phyloP scores from a whole-genome alignment of 1,140 invertebrate species.

The Anastrepha ludens region DNA sequence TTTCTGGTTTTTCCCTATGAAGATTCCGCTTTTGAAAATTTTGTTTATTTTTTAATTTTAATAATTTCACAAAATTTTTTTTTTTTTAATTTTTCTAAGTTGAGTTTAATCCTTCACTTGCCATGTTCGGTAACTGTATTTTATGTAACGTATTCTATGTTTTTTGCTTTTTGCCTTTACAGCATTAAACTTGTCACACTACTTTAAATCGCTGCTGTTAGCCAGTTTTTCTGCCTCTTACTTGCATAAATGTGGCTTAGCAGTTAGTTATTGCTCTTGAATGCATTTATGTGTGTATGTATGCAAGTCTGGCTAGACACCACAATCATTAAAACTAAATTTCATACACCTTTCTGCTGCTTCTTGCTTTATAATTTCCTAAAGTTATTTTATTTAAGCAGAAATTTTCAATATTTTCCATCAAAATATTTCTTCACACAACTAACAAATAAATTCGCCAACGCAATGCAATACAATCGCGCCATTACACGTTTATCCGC shows the following conservation, averaged over 20 bases:
- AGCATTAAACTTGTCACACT: conserved; percentile 6
- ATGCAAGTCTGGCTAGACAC: no score
- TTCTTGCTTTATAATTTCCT: no score
- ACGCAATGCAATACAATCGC: conserved; percentile 2
- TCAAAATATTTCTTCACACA: neutral
- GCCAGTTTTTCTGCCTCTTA: neutral
- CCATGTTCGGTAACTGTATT: neutral
- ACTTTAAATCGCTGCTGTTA: neutral
- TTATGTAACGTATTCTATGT: neutral
- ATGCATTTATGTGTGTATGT: neutral
- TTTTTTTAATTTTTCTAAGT: neutral
- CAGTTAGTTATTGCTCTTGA: neutral
- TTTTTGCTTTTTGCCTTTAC: neutral
- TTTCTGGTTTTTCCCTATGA: neutral
- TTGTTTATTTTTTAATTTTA: neutral
- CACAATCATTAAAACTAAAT: no score
- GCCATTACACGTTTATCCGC: conserved; percentile 52
- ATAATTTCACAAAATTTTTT: neutral
- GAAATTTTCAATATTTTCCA: neutral
- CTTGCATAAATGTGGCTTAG: neutral
- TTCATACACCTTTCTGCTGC: no score
- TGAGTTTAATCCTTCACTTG: neutral
- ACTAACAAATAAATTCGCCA: conserved; percentile 1
- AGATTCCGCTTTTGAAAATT: neutral
- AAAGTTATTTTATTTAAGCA: no score